Evolutionary conservation across 2,113 vertebrate species (phyloP), one percentile per base, ranked within the genome.

Genomic region (Istiophorus platypterus): DNA sequence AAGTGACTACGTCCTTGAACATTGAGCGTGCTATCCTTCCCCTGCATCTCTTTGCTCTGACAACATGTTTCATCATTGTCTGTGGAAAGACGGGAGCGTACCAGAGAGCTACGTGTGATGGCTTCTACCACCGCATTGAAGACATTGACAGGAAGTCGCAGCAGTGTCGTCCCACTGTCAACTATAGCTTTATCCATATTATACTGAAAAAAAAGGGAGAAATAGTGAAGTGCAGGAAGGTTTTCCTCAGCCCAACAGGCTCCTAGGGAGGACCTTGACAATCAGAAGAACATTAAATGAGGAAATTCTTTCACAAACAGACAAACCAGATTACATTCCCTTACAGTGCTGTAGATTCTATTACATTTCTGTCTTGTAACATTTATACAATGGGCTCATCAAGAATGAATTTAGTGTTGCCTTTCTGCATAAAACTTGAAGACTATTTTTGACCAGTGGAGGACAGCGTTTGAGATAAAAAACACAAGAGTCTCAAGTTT

Each of bases 111-210:
- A 58, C 84, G 95, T 81, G 93, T 94, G 92, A 99, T 97, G 11
- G 97, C 96, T 49, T 96, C 96, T 29, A 99, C 96, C 80, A 99
- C 95, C 0, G 97, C 97, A 17, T 76, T 89, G 72, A 99, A 99
- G 73, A 99, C 98, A 51, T 97, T 98, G 92, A 93, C 93, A 45
- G 98, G 98, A 75, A 99, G 96, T 57, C 97, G 96, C 64, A 99
- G 96, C 51, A 99, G 95, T 0, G 98, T 99, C 61, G 98, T 99
- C 29, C 98, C 98, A 2, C 98, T 99, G 94, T 99, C 98, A 75
- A 99, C 97, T 64, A 99, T 99, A 1, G 98, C 98, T 94, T 99
- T 99, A 88, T 99, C 98, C 0, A 94, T 92, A 24, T 99, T 99
- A 45, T 99, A 99, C 98, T 99, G 76, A 61, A 82, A 59, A 27